Base-by-base conservation (phyloP, 2,888 invertebrate genomes). In the Ypsolopha sequella region DNA sequence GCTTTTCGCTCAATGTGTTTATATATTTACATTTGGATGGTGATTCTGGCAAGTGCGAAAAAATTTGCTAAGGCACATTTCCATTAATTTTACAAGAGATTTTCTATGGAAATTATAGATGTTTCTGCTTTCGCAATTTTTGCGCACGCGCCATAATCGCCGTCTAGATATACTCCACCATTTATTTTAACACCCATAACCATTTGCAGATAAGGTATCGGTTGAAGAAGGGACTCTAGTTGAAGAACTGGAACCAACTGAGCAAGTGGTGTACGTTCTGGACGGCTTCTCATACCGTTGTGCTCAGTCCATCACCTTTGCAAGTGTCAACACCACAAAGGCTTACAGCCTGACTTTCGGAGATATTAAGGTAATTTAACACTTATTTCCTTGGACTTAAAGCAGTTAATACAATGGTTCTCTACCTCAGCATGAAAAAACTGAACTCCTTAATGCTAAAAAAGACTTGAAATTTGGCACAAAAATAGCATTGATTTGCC, bases 251-350 rank as follows among this genome's bases (percentile, higher is more conserved):
- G 50, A 51, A 1, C 63, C 73, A 0, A 48, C 52, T 0, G 55
- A 58, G 0, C 74, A 72, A 0, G 36, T 2, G 10, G 62, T 88
- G 8, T 80, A 73, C 53, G 88, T 88, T 0, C 67, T 86, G 0
- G 45, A 60, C 0, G 76, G 70, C 3, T 89, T 88, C 71, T 87
- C 88, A 0, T 89, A 88, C 67, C 80, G 89, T 41, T 90, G 90
- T 53, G 70, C 65, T 0, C 67, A 75, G 39, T 61, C 62, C 11
- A 59, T 81, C 2, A 59, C 58, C 13, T 79, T 76, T 60, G 41
- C 59, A 9, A 58, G 64, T 11, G 46, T 57, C 1, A 76, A 77
- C 44, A 60, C 65, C 7, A 68, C 68, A 0, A 59, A 55, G 2
- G 34, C 52, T 0, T 65, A 61, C 47, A 60, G 61, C 0, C 35